Base-by-base conservation (phyloP, 2,797 vertebrate species). In the Merluccius polli region DNA sequence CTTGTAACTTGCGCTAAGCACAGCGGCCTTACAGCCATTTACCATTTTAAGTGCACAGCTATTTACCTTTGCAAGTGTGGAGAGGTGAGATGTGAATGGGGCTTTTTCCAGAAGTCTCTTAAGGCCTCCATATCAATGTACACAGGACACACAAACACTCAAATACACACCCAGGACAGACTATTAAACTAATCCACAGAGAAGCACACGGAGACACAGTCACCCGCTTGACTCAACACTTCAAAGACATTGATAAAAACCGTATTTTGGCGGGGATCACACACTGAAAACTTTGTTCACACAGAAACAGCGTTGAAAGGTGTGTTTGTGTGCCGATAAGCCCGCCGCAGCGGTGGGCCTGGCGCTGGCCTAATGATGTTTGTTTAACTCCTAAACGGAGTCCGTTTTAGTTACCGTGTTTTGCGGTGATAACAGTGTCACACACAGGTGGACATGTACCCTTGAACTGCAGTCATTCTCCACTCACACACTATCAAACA, bases 1-100 rank as follows among this genome's bases (percentile, higher is more conserved):
- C 84, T 88, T 80, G 83, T 31, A 82, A 83, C 82, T 86, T 85
- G 77, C 68, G 71, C 41, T 0, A 11, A 48, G 70, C 71, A 86
- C 79, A 87, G 77, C 82, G 72, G 65, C 24, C 75, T 78, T 48
- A 59, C 79, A 79, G 72, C 77, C 84, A 27, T 65, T 65, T 27
- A 65, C 15, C 24, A 27, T 27, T 33, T 33, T 70, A 24, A 33
- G 32, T 31, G 29, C 68, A 31, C 30, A 33, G 68, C 15, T 31
- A 70, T 70, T 32, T 70, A 31, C 68, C 68, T 33, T 70, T 70
- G 68, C n/a, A 31, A 70, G 68, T 33, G 59, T 65, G 59, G 59
- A 65, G 27, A 10, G 59, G 59, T 11, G 27, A 12, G 59, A 65
- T 65, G 27, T 65, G 59, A 65, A 65, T 29, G 59, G 59, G 41